Evolutionary conservation across 2,888 invertebrate species (phyloP).

Genomic region (Kuschelorhynchus macadamiae): DNA sequence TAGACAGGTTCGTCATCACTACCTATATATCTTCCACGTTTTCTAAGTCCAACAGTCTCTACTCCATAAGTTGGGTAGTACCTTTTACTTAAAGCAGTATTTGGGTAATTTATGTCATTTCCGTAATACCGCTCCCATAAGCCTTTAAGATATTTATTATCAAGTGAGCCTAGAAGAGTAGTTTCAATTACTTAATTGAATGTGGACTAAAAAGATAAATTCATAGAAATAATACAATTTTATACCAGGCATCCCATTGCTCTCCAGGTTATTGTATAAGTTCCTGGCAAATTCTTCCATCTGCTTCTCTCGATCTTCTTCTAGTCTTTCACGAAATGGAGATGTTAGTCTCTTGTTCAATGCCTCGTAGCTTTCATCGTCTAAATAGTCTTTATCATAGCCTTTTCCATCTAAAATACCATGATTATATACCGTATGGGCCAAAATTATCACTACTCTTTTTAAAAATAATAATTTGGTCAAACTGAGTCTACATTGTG

Average conservation of each 20-base stretch:
- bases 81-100: slow-evolving; percentile 58
- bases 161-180: slow-evolving; percentile 38
- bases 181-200: not conserved
- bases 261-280: slow-evolving; percentile 59
- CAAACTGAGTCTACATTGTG: too few relatives aligned
- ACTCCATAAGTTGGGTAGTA: slow-evolving; percentile 62
- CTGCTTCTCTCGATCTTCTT: slow-evolving; percentile 70
- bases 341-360: slow-evolving; percentile 69
- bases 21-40: slow-evolving; percentile 57
- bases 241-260: slow-evolving; percentile 54
- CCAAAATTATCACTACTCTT: too few relatives aligned
- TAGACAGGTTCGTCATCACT: slow-evolving; percentile 36
- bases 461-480: too few relatives aligned
- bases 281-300: slow-evolving; percentile 62
- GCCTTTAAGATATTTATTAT: slow-evolving; percentile 70
- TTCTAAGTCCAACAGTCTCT: slow-evolving; percentile 62
- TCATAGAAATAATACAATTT: not conserved
- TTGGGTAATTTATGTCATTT: slow-evolving; percentile 60
- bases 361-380: slow-evolving; percentile 56
- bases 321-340: slow-evolving; percentile 72
- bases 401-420: slow-evolving; percentile 23
- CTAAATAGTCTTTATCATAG: slow-evolving; percentile 56
- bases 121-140: slow-evolving; percentile 70
- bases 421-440: not conserved
- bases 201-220: not conserved